Evolutionary conservation across 2,888 invertebrate species (phyloP).

Genomic region (Dysmachus trigonus): DNA sequence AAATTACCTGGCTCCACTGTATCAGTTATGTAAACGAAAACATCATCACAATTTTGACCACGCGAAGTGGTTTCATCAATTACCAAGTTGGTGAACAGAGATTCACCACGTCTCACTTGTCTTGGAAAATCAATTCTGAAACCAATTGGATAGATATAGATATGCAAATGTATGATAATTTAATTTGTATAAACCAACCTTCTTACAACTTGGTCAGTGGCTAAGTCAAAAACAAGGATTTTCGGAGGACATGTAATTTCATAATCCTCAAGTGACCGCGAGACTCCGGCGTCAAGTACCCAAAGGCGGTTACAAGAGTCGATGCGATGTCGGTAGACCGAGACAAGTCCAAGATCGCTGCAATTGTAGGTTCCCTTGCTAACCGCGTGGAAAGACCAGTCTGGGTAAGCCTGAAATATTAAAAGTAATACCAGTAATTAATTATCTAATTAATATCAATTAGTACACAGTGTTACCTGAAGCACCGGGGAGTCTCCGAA

Average conservation of each 20-base stretch:
- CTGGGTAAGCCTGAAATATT: conserved; percentile 71
- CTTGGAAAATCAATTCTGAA: conserved; percentile 78
- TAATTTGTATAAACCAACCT: conserved; percentile 52
- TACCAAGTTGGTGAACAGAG: conserved; percentile 80
- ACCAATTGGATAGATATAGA: not conserved
- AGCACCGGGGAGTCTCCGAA: conserved; percentile 75
- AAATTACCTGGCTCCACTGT: conserved; percentile 79
- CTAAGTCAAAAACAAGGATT: conserved; percentile 80
- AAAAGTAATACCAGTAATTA: not conserved
- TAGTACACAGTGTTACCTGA: conserved; percentile 64
- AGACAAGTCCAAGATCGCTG: conserved; percentile 77
- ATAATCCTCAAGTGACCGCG: conserved; percentile 71
- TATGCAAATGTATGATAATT: conserved; percentile 47
- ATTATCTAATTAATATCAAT: not conserved
- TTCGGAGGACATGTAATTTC: conserved; percentile 79
- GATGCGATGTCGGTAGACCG: conserved; percentile 78
- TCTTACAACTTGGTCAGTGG: conserved; percentile 74
- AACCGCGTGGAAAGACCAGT: conserved; percentile 80
- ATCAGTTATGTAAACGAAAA: conserved; percentile 82
- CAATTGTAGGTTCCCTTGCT: conserved; percentile 78
- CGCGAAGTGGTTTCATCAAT: conserved; percentile 77
- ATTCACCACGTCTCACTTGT: conserved; percentile 77
- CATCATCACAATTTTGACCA: conserved; percentile 75
- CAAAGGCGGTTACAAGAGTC: conserved; percentile 86
- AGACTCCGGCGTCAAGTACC: conserved; percentile 79